Conservation (phyloP, 2,797 vertebrate species). For the Labroides dimidiatus region DNA sequence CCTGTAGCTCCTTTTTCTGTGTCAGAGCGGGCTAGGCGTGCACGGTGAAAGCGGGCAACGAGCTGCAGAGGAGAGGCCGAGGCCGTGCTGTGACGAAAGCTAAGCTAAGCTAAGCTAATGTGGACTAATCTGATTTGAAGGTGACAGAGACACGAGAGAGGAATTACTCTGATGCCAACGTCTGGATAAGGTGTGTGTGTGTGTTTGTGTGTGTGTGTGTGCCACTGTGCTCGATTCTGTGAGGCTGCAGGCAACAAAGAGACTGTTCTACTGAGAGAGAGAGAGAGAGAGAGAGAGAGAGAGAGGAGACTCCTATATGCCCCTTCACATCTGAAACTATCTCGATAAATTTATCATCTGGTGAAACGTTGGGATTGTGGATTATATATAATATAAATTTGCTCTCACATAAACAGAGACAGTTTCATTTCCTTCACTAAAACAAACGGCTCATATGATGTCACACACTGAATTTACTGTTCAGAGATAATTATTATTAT, state of each 20-base stretch:
- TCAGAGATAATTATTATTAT: no score
- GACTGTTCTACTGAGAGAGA: no score
- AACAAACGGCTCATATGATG: no score
- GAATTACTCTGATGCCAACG: slow-evolving; percentile 63
- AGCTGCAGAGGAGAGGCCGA: slow-evolving; percentile 34
- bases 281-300: no score
- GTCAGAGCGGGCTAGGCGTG: slow-evolving; percentile 5
- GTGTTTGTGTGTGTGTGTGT: slow-evolving; percentile 10
- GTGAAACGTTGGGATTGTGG: no score
- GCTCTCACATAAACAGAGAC: not conserved
- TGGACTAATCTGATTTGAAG: slow-evolving; percentile 79
- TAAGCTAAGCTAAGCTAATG: slow-evolving; percentile 57
- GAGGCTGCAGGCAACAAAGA: slow-evolving; percentile 1
- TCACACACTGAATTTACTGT: not conserved
- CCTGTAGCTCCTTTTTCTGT: not conserved
- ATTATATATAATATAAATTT: no score
- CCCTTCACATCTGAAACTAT: not conserved
- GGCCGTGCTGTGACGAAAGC: slow-evolving; percentile 53
- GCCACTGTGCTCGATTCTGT: slow-evolving; percentile 29
- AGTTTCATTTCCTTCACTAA: not conserved
- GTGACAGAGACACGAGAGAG: slow-evolving; percentile 70
- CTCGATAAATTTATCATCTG: not conserved
- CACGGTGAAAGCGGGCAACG: slow-evolving; percentile 3
- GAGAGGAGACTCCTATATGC: no score
- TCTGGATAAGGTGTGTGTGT: slow-evolving; percentile 41